Base-by-base conservation (phyloP, 2,888 invertebrate species). In the Morinoia aosen region DNA sequence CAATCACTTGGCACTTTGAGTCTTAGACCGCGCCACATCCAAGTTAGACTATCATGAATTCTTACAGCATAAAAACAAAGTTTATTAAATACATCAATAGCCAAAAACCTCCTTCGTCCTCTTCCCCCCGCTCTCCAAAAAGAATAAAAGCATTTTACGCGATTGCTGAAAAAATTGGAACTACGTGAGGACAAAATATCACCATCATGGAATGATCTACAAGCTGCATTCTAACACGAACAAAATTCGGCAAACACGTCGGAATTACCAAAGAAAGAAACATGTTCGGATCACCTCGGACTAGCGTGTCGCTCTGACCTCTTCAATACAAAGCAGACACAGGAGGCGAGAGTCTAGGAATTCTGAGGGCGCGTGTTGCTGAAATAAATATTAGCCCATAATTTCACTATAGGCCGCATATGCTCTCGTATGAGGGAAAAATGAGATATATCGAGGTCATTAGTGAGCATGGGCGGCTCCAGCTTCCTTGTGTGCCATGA, bases 401-500 rank as follows among this genome's bases (percentile, higher is more conserved):
- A 76, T 76, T 76, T 33, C 76, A 25, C 25, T 76, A 76, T 76
- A 76, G 76, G 76, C 76, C 76, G 76, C 33, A 19, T 33, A 76
- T 25, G 76, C 76, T 16, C 76, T 76, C 76, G 76, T 76, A 76
- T 76, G 76, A 76, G 33, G 76, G 33, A 76, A 76, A 76, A 76
- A 76, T 76, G 76, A 76, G 76, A 76, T 76, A 76, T 76, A 76
- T 76, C 33, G 76, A 76, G 76, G 76, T 76, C 76, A 76, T 76
- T 76, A 76, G 76, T 33, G 76, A 76, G 76, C 76, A 76, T 76
- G 76, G 76, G 76, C 16, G 76, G 76, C 76, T 76, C 76, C 76
- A 76, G 90, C 39, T 48, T 90, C 90, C 90, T 40, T 90, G 40
- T 90, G 90, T 90, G 90, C 33, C 93, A n/a, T 93, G n/a, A 57